Base-by-base conservation (phyloP, 2,797 vertebrate genomes). In the Ctenosaura bakeri region DNA sequence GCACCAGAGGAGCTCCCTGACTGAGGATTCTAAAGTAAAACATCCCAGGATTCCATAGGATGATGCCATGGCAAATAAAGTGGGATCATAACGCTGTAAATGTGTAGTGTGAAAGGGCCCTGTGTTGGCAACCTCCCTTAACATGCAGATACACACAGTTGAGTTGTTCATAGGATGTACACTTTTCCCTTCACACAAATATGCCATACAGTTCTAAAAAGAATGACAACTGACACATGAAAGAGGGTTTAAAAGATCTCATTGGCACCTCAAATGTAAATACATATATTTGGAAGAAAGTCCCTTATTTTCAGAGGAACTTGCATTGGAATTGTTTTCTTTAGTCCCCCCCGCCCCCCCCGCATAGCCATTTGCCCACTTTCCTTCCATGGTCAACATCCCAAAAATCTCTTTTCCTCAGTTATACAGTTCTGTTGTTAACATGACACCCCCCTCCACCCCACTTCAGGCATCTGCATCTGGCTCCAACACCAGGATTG, bases 161-260 rank as follows among this genome's bases (percentile, higher is more conserved):
- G 71, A 52, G 13, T 5, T 66, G 26, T 38, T 50, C 56, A 42
- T 46, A 83, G 26, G 16, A 35, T 59, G 7, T 1, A 7, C 9
- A 14, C 16, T 46, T 79, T 79, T 42, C 29, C 50, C 29, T 88
- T 56, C 59, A 83, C 78, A 83, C 20, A 59, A 52, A 32, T 50
- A 52, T 76, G 24, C 62, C 64, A 29, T 29, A 38, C 13, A 32
- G 2, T 20, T 6, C 69, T 9, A 89, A 29, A 69, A 7, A 66
- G 42, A 77, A 87, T 56, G 64, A 87, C 26, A 87, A 42, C 50
- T 32, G 38, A 83, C n/a, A 66, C 38, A 38, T 32, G 52, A 62
- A 80, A 42, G 86, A 71, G 85, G 66, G 74, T 90, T 92, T 87
- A 54, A 83, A 89, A 89, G 74, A 85, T 56, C 85, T 87, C 80